Conservation (phyloP, 2,888 invertebrate genomes). For the Laothoe populi region DNA sequence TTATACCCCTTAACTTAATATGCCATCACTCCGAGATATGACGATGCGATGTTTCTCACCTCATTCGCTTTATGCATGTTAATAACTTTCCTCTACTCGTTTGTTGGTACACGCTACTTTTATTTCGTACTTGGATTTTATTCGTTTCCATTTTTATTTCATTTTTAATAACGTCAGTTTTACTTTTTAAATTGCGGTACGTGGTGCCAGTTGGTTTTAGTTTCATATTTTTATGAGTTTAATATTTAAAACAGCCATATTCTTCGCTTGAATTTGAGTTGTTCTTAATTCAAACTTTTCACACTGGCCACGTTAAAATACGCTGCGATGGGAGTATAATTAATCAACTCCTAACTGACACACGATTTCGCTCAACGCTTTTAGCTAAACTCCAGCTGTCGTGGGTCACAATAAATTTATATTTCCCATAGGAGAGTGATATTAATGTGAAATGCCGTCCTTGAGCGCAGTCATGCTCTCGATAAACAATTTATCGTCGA, state of each 20-base stretch:
- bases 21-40: neutral
- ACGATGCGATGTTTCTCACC: neutral
- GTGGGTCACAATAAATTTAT: constrained; percentile 4
- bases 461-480: constrained; percentile 19
- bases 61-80: constrained; percentile 4
- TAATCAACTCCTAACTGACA: neutral
- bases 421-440: constrained; percentile 22
- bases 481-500: constrained; percentile 22
- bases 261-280: neutral
- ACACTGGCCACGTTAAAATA: neutral
- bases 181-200: too few relatives aligned
- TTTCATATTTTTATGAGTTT: too few relatives aligned
- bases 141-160: neutral
- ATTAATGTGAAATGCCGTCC: constrained; percentile 20
- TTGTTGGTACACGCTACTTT: neutral
- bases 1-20: neutral
- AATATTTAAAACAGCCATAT: too few relatives aligned
- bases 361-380: neutral
- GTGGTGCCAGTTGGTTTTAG: too few relatives aligned
- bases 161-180: too few relatives aligned
- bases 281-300: neutral
- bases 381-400: constrained; percentile 13
- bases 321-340: neutral
- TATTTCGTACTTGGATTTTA: constrained; percentile 3
- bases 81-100: neutral